These are phyloP conservation scores for Geotrypetes seraphini DNA, from an alignment of 2,797 vertebrate species.

Conservation along the genomic window DNA sequence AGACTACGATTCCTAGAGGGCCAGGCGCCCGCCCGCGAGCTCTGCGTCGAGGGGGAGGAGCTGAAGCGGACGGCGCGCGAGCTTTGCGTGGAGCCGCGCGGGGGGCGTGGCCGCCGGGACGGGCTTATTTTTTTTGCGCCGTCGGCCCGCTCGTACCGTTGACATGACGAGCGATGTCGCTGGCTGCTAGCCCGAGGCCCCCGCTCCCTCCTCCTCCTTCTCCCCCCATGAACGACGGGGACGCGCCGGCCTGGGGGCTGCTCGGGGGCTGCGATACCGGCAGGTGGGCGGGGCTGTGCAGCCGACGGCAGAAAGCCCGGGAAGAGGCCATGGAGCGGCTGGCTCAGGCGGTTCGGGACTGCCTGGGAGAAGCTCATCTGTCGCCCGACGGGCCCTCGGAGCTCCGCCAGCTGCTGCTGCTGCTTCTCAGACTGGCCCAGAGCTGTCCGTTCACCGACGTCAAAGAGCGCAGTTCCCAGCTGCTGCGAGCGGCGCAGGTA, in stretches of 20 bases:
- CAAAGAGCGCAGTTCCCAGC: slow-evolving; percentile 23
- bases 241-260: not conserved
- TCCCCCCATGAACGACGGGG: not conserved
- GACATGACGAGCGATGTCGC: too few species aligned
- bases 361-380: too few species aligned
- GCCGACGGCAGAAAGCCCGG: slow-evolving; percentile 42
- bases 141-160: too few species aligned
- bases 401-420: slow-evolving; percentile 43
- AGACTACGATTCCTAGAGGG: too few species aligned
- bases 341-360: slow-evolving; percentile 23
- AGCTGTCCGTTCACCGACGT: slow-evolving; percentile 50
- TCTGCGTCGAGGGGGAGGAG: too few species aligned
- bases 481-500: slow-evolving; percentile 51
- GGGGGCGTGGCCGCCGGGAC: too few species aligned
- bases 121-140: too few species aligned
- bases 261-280: slow-evolving; percentile 5
- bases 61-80: too few species aligned
- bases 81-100: too few species aligned
- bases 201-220: not conserved
- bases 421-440: slow-evolving; percentile 43
- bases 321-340: slow-evolving; percentile 44
- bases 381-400: too few species aligned
- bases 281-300: slow-evolving; percentile 36
- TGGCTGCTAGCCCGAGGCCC: not conserved
- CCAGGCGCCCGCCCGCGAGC: too few species aligned